These are phyloP conservation scores for Drepana arcuata DNA, from an alignment of 1,140 invertebrate species.

Conservation along the genomic window DNA sequence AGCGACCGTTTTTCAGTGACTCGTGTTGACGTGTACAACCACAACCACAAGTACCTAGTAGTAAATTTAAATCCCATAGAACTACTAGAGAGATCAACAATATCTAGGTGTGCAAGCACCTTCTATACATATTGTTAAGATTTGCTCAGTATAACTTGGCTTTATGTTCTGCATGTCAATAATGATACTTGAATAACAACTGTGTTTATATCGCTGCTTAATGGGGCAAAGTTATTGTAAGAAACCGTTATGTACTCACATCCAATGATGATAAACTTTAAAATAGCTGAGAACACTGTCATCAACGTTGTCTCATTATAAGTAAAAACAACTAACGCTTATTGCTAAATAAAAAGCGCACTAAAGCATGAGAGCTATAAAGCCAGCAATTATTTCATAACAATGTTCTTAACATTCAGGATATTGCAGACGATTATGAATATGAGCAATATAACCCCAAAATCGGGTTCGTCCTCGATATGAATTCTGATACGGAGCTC, in stretches of 20 bases:
- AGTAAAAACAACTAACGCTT: constrained; percentile 42
- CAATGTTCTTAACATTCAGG: constrained; percentile 53
- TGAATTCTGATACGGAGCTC: too few relatives aligned
- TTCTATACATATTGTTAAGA: too few relatives aligned
- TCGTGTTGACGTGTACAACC: too few relatives aligned
- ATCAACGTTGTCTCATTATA: constrained; percentile 29
- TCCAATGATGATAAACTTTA: too few relatives aligned
- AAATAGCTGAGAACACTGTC: too few relatives aligned
- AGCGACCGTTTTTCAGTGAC: too few relatives aligned
- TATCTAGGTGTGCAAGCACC: too few relatives aligned
- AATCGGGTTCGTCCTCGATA: constrained; percentile 72
- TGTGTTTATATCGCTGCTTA: constrained; percentile 10
- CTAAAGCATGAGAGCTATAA: constrained; percentile 36
- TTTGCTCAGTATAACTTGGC: too few relatives aligned
- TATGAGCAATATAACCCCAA: constrained; percentile 72
- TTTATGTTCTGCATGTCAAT: constrained; percentile 28
- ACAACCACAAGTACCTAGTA: too few relatives aligned
- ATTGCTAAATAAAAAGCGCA: constrained; percentile 28
- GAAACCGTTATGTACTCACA: too few relatives aligned
- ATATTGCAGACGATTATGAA: constrained; percentile 36
- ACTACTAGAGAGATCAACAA: too few relatives aligned
- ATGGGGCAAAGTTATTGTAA: constrained; percentile 23
- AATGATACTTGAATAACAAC: constrained; percentile 10
- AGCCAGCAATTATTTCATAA: constrained; percentile 28
- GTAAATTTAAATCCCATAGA: too few relatives aligned